These are phyloP conservation scores for Leptopilina myrica DNA, from an alignment of 2,888 invertebrate genomes.

Conservation along the genomic window DNA sequence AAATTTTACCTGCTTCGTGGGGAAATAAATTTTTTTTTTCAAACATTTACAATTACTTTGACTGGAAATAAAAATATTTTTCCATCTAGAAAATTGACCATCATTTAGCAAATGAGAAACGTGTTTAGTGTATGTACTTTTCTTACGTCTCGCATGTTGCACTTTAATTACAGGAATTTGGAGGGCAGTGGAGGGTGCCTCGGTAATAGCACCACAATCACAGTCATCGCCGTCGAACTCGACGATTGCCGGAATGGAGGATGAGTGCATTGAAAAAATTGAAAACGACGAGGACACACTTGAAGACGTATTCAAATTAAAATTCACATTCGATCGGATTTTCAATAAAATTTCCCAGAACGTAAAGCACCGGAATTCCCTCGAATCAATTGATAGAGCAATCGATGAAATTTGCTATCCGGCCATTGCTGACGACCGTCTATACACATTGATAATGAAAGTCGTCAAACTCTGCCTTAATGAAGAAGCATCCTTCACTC, in stretches of 20 bases:
- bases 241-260: not conserved
- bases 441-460: not conserved
- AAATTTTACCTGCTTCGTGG: too few relatives aligned
- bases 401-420: conserved; percentile 6
- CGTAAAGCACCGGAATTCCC: not conserved
- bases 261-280: not conserved
- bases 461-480: not conserved
- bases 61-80: too few relatives aligned
- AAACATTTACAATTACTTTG: too few relatives aligned
- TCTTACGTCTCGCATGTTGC: too few relatives aligned
- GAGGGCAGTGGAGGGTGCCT: not conserved
- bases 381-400: not conserved
- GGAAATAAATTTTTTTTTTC: too few relatives aligned
- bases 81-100: too few relatives aligned
- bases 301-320: not conserved
- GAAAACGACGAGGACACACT: not conserved
- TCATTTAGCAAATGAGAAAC: too few relatives aligned
- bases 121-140: too few relatives aligned
- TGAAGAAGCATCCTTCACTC: not conserved
- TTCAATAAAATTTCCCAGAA: not conserved
- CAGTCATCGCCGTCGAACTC: not conserved
- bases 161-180: conserved; percentile 6
- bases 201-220: conserved; percentile 6
- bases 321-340: not conserved
- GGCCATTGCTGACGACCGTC: not conserved